A percentile compares a stretch with the other conserved stretches of the same genome.
Evolutionary conservation across 2,888 invertebrate genomes (phyloP).

Genomic region (Galerucella pusilla): DNA sequence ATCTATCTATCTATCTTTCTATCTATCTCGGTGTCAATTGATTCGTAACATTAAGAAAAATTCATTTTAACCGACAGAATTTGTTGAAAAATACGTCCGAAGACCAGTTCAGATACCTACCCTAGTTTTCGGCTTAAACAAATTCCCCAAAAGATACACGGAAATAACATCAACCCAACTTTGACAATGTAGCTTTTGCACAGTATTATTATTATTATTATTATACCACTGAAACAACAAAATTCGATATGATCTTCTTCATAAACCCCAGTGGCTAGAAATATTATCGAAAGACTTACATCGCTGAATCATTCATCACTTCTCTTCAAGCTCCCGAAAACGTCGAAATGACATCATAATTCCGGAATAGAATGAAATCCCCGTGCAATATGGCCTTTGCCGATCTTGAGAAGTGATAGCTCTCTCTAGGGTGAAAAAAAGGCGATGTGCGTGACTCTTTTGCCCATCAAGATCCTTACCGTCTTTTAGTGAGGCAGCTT

Average conservation of each 20-base stretch:
- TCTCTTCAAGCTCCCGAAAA: conserved; percentile 18
- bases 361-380: conserved; percentile 39
- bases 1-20: too few species aligned
- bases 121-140: neutral
- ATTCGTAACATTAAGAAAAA: too few species aligned
- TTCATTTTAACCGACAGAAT: too few species aligned
- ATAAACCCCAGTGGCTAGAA: conserved; percentile 1
- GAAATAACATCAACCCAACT: neutral
- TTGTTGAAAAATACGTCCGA: too few species aligned
- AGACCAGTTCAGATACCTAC: too few species aligned
- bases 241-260: conserved; percentile 1
- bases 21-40: too few species aligned
- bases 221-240: neutral
- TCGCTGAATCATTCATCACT: conserved; percentile 32
- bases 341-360: conserved; percentile 37
- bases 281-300: conserved; percentile 12
- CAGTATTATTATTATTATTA: neutral
- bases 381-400: conserved; percentile 47
- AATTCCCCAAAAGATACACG: neutral
- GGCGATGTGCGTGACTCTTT: conserved; percentile 42
- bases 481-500: conserved; percentile 11
- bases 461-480: conserved; percentile 20
- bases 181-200: neutral
- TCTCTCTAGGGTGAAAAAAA: conserved; percentile 41
- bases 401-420: conserved; percentile 47